These are phyloP conservation scores for Andrena flavipes DNA, from an alignment of 2,888 invertebrate species.

Conservation along the genomic window DNA sequence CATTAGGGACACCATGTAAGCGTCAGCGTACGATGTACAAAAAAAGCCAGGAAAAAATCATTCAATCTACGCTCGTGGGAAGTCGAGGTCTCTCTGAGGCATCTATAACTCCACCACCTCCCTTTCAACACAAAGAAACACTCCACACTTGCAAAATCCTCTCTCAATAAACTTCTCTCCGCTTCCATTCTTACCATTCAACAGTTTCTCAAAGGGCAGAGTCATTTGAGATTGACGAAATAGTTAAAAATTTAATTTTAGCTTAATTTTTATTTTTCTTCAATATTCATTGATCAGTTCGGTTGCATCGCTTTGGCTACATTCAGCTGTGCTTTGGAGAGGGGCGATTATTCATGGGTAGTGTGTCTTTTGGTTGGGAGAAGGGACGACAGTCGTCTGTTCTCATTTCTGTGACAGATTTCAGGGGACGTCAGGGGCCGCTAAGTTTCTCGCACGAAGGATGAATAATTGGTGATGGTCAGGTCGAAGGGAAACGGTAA, in stretches of 20 bases:
- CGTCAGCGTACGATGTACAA: constrained; percentile 44
- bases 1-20: constrained; percentile 53
- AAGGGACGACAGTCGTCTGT: constrained; percentile 36
- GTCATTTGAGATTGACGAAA: too few species aligned
- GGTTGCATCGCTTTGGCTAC: too few species aligned
- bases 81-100: constrained; percentile 25
- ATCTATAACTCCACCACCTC: background rate
- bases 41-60: constrained; percentile 49
- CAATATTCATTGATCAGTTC: too few species aligned
- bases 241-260: too few species aligned
- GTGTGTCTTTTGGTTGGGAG: background rate
- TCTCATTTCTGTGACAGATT: constrained; percentile 18
- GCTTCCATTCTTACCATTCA: too few species aligned
- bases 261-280: too few species aligned
- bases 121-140: background rate
- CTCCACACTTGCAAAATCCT: too few species aligned
- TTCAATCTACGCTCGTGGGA: constrained; percentile 59
- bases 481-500: constrained; percentile 38
- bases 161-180: too few species aligned
- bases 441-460: constrained; percentile 16
- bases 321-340: too few species aligned
- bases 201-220: too few species aligned
- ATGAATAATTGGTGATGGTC: constrained; percentile 52
- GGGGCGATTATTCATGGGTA: background rate
- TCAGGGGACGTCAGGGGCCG: background rate